These are phyloP conservation scores for Berghia stephanieae DNA, from an alignment of 1,140 invertebrate genomes.

Conservation along the genomic window DNA sequence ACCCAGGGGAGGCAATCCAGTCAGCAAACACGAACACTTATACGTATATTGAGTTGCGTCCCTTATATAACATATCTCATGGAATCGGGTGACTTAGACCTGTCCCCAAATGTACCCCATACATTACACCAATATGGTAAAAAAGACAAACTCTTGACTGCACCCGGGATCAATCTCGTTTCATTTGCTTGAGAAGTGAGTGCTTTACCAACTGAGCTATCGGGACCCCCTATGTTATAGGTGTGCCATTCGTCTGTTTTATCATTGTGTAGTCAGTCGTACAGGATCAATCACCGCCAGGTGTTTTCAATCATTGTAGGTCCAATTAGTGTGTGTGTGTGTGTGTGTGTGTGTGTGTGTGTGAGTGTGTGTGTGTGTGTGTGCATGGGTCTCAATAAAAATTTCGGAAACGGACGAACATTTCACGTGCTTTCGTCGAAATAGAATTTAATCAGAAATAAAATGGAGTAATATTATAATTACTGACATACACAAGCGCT, in stretches of 20 bases:
- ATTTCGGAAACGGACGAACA: too few species aligned
- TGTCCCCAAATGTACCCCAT: not conserved
- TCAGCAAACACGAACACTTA: too few species aligned
- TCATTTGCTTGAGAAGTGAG: too few species aligned
- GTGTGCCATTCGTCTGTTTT: not conserved
- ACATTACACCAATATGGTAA: not conserved
- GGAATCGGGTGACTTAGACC: not conserved
- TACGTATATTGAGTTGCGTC: too few species aligned
- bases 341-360: constrained; percentile 9
- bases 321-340: not conserved
- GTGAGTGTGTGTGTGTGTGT: constrained; percentile 3
- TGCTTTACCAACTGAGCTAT: too few species aligned
- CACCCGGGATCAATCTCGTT: too few species aligned
- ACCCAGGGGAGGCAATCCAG: too few species aligned
- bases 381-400: not conserved
- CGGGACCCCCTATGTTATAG: too few species aligned
- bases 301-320: not conserved
- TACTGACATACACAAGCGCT: too few species aligned
- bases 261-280: not conserved
- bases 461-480: too few species aligned
- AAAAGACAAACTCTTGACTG: not conserved
- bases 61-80: not conserved
- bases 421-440: too few species aligned
- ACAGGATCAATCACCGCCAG: not conserved
- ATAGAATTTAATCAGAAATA: too few species aligned